phyloP scores from a whole-genome alignment of 2,113 vertebrate genomes.

The Oncorhynchus gorbuscha region DNA sequence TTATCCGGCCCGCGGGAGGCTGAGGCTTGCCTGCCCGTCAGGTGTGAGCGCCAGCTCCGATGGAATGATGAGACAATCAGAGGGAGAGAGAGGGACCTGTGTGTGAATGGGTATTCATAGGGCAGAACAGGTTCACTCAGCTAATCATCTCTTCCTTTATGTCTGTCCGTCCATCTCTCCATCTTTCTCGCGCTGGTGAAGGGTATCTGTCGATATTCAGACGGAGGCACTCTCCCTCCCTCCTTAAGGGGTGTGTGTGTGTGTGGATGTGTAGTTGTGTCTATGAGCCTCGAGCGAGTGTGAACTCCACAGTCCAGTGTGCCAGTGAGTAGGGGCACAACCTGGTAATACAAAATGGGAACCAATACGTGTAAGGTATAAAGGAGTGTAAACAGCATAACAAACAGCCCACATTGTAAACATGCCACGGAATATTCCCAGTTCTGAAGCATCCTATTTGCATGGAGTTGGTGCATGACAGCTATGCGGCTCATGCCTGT shows the following conservation, averaged over 20 bases:
- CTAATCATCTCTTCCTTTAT: conserved; percentile 34
- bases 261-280: background rate
- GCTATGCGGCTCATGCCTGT: background rate
- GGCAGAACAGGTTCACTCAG: conserved; percentile 18
- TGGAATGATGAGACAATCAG: conserved; percentile 89
- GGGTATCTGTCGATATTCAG: background rate
- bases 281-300: too few species aligned
- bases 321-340: too few species aligned
- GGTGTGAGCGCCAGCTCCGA: conserved; percentile 80
- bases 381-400: too few species aligned
- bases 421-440: too few species aligned
- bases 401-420: too few species aligned
- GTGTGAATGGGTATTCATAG: conserved; percentile 35
- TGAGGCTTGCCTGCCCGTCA: conserved; percentile 89
- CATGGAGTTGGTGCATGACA: too few species aligned
- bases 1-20: conserved; percentile 92
- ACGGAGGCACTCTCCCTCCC: too few species aligned
- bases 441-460: too few species aligned
- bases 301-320: too few species aligned
- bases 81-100: conserved; percentile 60
- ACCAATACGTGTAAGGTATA: too few species aligned
- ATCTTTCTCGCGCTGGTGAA: background rate
- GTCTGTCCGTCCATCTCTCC: background rate
- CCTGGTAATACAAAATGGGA: too few species aligned
- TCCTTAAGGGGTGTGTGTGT: background rate